These are phyloP conservation scores for Perizoma flavofasciatum DNA, from an alignment of 2,888 invertebrate species.

Conservation along the genomic window DNA sequence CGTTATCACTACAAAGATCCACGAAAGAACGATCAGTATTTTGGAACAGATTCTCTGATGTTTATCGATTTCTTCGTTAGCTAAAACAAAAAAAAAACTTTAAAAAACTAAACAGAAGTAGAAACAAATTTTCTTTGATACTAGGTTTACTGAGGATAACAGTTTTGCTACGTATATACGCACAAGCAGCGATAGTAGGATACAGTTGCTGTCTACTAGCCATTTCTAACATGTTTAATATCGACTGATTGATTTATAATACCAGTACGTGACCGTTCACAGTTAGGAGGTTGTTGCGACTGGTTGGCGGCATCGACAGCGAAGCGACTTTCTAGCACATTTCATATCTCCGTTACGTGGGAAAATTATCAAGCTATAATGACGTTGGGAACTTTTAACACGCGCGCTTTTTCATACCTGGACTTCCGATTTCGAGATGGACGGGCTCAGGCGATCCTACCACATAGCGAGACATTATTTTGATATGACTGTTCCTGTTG, in stretches of 20 bases:
- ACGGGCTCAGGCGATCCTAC: neutral
- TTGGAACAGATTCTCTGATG: conserved; percentile 92
- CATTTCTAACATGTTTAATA: conserved; percentile 66
- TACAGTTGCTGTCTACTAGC: conserved; percentile 71
- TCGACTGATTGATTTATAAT: conserved; percentile 11
- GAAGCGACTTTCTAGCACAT: conserved; percentile 32
- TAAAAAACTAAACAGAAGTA: neutral
- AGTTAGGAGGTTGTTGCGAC: conserved; percentile 33
- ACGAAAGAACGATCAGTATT: conserved; percentile 91
- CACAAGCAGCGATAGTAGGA: conserved; percentile 55
- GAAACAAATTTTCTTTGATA: neutral
- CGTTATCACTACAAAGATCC: conserved; percentile 91
- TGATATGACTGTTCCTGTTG: conserved; percentile 6
- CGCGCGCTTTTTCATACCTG: conserved; percentile 12
- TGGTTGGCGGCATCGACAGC: conserved; percentile 25
- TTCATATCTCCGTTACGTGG: conserved; percentile 61
- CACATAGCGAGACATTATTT: conserved; percentile 8
- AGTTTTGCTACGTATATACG: neutral
- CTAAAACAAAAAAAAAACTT: conserved; percentile 61
- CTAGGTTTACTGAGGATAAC: neutral
- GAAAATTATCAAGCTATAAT: conserved; percentile 44
- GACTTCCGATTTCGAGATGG: conserved; percentile 12
- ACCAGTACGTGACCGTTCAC: conserved; percentile 28
- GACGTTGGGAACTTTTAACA: conserved; percentile 6
- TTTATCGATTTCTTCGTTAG: conserved; percentile 82